phyloP scores from a whole-genome alignment of 2,888 invertebrate species.

The Dicyrtomina minuta region DNA sequence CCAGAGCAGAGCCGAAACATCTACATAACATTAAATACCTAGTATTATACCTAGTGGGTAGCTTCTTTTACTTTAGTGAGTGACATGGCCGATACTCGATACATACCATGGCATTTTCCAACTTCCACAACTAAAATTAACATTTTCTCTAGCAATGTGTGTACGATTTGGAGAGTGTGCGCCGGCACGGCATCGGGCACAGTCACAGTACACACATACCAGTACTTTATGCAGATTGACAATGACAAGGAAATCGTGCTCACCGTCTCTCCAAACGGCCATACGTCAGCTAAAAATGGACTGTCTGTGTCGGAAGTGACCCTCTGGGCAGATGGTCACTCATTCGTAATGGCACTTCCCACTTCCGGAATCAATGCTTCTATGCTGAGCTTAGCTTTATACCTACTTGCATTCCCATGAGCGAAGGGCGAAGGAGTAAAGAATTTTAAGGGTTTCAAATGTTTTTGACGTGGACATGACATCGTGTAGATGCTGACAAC shows the following conservation, averaged over 20 bases:
- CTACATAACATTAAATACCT: too few species aligned
- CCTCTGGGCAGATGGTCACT: conserved; percentile 30
- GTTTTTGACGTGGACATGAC: too few species aligned
- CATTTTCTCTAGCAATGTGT: background rate
- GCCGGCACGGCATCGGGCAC: background rate
- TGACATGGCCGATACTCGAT: too few species aligned
- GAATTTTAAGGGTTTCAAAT: too few species aligned
- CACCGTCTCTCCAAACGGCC: background rate
- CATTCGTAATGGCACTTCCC: conserved; percentile 22
- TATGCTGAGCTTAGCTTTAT: too few species aligned
- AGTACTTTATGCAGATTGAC: background rate
- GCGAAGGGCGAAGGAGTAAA: too few species aligned
- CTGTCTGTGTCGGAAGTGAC: conserved; percentile 16
- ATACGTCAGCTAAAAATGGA: conserved; percentile 18
- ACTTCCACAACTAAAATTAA: background rate
- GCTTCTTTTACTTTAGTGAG: too few species aligned
- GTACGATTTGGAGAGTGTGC: background rate
- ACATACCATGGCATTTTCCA: background rate
- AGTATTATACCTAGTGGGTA: too few species aligned
- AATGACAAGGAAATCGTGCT: background rate
- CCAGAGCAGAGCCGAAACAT: too few species aligned
- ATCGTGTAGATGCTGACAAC: too few species aligned
- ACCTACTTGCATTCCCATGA: too few species aligned
- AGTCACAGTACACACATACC: background rate
- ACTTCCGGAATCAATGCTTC: conserved; percentile 5